Conservation (phyloP, 2,113 vertebrate species). For the Ranitomeya imitator region DNA sequence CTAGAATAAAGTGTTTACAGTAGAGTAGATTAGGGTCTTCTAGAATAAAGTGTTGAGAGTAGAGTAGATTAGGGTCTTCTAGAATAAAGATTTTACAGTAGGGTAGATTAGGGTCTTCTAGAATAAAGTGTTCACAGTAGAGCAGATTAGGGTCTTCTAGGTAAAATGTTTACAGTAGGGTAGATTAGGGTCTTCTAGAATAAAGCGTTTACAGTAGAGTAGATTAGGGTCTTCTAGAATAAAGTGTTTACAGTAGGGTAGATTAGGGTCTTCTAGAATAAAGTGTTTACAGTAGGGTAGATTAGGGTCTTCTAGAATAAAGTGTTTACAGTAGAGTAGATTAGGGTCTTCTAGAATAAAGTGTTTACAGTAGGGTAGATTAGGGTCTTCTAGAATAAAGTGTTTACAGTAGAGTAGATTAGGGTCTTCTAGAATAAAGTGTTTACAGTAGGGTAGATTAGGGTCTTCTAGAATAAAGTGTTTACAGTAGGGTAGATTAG, state of each 20-base stretch:
- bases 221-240: not conserved
- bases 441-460: no score
- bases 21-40: no score
- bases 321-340: not conserved
- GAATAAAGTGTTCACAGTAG: not conserved
- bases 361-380: not conserved
- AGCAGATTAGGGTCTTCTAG: not conserved
- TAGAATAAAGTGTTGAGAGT: no score
- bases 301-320: no score
- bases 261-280: not conserved
- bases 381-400: not conserved
- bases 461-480: no score
- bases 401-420: no score
- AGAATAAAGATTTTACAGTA: not conserved
- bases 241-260: not conserved
- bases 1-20: no score
- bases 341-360: not conserved
- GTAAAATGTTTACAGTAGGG: not conserved
- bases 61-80: no score
- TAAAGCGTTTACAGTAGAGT: not conserved
- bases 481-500: no score
- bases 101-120: not conserved
- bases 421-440: no score
- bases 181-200: not conserved
- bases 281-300: no score